A percentile compares a stretch with the other conserved stretches of the same genome.
These are phyloP conservation scores for Sebastes umbrosus DNA, from an alignment of 2,797 vertebrate genomes.

Conservation along the genomic window DNA sequence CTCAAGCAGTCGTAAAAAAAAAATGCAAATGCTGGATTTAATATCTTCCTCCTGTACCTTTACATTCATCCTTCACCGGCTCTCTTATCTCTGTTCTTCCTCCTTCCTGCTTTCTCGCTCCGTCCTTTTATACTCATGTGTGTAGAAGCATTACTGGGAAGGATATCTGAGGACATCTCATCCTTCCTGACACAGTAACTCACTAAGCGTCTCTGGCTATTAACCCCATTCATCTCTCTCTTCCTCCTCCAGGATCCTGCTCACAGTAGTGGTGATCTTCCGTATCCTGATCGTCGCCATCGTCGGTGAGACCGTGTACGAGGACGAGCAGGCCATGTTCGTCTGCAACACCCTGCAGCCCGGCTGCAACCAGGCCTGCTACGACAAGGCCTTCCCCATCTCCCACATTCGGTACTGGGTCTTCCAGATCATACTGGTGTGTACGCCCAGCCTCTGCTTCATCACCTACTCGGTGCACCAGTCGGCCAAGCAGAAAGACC, in stretches of 20 bases:
- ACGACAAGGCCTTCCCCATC: constrained; percentile 92
- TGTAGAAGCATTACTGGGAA: neutral
- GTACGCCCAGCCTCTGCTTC: constrained; percentile 90
- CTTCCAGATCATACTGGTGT: constrained; percentile 90
- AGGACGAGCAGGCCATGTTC: constrained; percentile 94
- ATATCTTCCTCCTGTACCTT: neutral
- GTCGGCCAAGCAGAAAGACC: constrained; percentile 86
- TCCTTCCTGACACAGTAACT: neutral
- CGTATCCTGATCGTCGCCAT: constrained; percentile 93
- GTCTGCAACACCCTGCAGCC: constrained; percentile 94
- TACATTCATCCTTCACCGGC: neutral
- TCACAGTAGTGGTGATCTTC: constrained; percentile 94
- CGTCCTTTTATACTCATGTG: neutral
- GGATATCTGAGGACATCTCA: constrained; percentile 38
- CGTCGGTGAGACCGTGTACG: constrained; percentile 91
- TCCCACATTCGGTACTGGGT: constrained; percentile 94
- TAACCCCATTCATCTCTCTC: constrained; percentile 30
- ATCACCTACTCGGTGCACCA: constrained; percentile 92
- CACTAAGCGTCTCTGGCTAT: neutral
- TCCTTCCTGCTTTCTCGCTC: neutral
- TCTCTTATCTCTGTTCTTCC: neutral
- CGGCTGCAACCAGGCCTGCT: constrained; percentile 93
- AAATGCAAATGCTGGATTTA: neutral
- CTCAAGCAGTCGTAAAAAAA: too few relatives aligned
- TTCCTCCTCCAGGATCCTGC: constrained; percentile 84